Percentiles rank a stretch among this genome's conserved stretches.
Conservation (phyloP, 2,113 vertebrate genomes). For the Notiomystis cincta region DNA sequence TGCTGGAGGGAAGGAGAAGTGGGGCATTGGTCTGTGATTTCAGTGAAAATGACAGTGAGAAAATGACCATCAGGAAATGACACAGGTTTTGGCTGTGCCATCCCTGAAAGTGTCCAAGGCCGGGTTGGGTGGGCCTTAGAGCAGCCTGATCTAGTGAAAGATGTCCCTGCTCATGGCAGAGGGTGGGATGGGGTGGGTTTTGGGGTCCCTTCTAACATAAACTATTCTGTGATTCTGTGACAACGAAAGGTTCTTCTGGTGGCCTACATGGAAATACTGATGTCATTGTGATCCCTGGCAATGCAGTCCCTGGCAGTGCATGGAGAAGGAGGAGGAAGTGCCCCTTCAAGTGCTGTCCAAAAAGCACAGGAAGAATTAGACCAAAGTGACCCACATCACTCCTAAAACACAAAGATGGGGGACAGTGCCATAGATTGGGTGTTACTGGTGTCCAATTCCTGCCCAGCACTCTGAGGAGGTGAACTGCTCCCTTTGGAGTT, state of each 20-base stretch:
- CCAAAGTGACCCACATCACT: not conserved
- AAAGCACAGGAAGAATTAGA: not conserved
- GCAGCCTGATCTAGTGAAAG: not conserved
- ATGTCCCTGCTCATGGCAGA: not conserved
- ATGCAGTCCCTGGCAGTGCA: not conserved
- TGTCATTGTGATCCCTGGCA: not conserved
- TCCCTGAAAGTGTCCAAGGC: not conserved
- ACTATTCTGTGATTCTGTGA: not conserved
- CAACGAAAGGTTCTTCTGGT: not conserved
- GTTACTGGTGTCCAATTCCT: accelerated
- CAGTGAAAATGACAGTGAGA: not conserved
- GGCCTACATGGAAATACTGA: not conserved
- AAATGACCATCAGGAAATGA: accelerated
- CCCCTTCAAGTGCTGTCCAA: not conserved
- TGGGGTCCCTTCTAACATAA: not conserved
- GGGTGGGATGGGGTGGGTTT: not conserved
- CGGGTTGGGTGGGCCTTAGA: not conserved
- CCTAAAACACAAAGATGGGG: not conserved
- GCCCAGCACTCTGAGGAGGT: accelerated
- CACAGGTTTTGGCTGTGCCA: not conserved
- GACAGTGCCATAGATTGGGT: accelerated
- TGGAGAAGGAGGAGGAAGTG: not conserved
- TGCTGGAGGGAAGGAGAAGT: not conserved
- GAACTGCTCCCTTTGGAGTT: not conserved
- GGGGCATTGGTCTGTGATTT: not conserved